phyloP scores from a whole-genome alignment of 2,888 invertebrate genomes.

The Machimus rusticus region DNA sequence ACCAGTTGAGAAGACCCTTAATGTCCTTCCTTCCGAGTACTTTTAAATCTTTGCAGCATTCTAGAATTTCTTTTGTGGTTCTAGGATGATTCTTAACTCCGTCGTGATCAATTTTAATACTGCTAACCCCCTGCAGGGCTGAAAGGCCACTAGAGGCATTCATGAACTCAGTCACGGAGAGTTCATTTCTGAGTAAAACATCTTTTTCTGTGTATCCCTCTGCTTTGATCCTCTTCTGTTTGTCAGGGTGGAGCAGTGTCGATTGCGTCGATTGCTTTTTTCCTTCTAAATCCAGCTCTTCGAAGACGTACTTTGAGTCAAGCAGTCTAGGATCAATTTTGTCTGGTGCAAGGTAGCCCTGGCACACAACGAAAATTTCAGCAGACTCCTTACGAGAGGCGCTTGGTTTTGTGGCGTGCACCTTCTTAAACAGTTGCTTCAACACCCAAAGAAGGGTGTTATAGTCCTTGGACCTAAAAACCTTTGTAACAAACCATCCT shows the following conservation, averaged over 20 bases:
- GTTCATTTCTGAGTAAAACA: slow-evolving; percentile 79
- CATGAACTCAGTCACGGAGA: slow-evolving; percentile 82
- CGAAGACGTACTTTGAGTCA: slow-evolving; percentile 94
- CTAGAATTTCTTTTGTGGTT: slow-evolving; percentile 87
- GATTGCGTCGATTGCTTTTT: slow-evolving; percentile 73
- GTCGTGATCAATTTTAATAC: slow-evolving; percentile 81
- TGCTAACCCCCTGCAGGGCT: slow-evolving; percentile 77
- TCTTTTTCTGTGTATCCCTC: slow-evolving; percentile 95
- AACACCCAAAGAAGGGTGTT: slow-evolving; percentile 93
- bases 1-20: slow-evolving; percentile 81
- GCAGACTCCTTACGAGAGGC: slow-evolving; percentile 98
- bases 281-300: slow-evolving; percentile 83
- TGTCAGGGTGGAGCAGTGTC: slow-evolving; percentile 78
- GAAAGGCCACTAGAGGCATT: slow-evolving; percentile 79
- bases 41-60: slow-evolving; percentile 95
- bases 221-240: slow-evolving; percentile 81
- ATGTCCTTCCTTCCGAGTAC: slow-evolving; percentile 95
- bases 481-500: slow-evolving; percentile 98
- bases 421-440: slow-evolving; percentile 95
- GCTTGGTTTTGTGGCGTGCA: slow-evolving; percentile 98
- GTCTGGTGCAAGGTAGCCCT: slow-evolving; percentile 90
- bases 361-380: slow-evolving; percentile 98
- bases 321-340: slow-evolving; percentile 91
- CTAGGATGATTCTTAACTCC: slow-evolving; percentile 76
- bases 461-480: slow-evolving; percentile 98